Evolutionary conservation across 1,140 invertebrate species (phyloP).

Genomic region (Coenobita brevimanus): DNA sequence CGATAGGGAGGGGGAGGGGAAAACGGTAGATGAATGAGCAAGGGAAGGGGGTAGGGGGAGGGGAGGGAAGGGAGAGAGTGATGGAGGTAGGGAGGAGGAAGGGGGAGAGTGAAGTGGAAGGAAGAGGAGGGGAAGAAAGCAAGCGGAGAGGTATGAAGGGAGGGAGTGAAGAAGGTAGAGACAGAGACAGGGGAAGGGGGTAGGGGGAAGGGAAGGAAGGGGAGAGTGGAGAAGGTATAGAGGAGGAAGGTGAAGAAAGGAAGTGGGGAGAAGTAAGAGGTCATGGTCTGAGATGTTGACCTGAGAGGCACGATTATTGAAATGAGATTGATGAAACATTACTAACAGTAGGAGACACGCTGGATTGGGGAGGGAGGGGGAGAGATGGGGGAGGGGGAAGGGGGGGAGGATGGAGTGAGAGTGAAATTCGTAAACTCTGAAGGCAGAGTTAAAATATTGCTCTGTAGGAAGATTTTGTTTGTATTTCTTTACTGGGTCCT

Average conservation of each 20-base stretch:
- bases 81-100: background rate
- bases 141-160: background rate
- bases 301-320: too few species aligned
- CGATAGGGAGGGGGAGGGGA: background rate
- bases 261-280: too few species aligned
- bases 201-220: background rate
- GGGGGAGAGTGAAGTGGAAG: background rate
- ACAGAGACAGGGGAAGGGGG: background rate
- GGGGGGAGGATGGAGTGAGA: background rate
- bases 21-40: slow-evolving; percentile 14
- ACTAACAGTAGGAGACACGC: too few species aligned
- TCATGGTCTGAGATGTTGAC: too few species aligned
- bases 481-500: too few species aligned
- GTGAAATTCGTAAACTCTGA: background rate
- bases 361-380: too few species aligned
- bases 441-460: background rate
- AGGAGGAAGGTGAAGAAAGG: too few species aligned
- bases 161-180: background rate
- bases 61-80: background rate
- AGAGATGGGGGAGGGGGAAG: too few species aligned
- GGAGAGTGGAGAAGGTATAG: too few species aligned
- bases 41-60: slow-evolving; percentile 26
- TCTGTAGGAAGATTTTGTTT: too few species aligned
- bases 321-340: too few species aligned
- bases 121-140: background rate